Evolutionary conservation across 2,888 invertebrate genomes (phyloP).

Genomic region (Scelioninae gen. 2): DNA sequence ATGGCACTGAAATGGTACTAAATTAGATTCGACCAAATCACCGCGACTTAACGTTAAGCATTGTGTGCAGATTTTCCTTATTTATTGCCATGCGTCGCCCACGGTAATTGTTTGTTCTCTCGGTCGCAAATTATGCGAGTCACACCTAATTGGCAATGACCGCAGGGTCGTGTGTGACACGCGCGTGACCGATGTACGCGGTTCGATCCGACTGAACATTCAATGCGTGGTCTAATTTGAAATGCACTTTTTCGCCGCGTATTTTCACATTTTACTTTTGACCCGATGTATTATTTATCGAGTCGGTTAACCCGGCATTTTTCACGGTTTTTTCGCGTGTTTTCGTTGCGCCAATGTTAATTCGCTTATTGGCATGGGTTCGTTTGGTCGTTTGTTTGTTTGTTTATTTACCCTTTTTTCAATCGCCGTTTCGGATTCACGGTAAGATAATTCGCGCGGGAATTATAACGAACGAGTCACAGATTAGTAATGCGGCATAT

Average conservation of each 20-base stretch:
- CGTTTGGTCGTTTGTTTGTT: slow-evolving; percentile 34
- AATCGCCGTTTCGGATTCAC: slow-evolving; percentile 23
- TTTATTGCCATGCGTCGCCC: slow-evolving; percentile 55
- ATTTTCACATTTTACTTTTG: slow-evolving; percentile 52
- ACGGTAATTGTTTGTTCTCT: slow-evolving; percentile 55
- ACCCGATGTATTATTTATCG: slow-evolving; percentile 50
- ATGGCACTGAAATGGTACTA: no score
- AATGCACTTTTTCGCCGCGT: slow-evolving; percentile 37
- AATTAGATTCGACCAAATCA: slow-evolving; percentile 30
- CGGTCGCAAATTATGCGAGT: slow-evolving; percentile 60
- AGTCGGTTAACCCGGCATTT: slow-evolving; percentile 46
- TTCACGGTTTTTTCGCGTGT: slow-evolving; percentile 45
- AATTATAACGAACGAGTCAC: slow-evolving; percentile 37
- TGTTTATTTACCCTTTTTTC: slow-evolving; percentile 34
- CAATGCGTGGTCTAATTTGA: slow-evolving; percentile 27
- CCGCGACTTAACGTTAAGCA: slow-evolving; percentile 33
- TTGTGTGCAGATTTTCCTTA: slow-evolving; percentile 60
- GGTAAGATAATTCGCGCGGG: slow-evolving; percentile 43
- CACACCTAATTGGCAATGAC: slow-evolving; percentile 62
- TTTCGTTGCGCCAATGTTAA: slow-evolving; percentile 50
- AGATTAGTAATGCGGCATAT: slow-evolving; percentile 33
- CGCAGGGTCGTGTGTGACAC: slow-evolving; percentile 58
- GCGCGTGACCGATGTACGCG: slow-evolving; percentile 55
- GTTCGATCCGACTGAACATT: slow-evolving; percentile 50
- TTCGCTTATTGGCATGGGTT: slow-evolving; percentile 54